phyloP scores from a whole-genome alignment of 2,888 invertebrate species.

The Branchellion lobata region DNA sequence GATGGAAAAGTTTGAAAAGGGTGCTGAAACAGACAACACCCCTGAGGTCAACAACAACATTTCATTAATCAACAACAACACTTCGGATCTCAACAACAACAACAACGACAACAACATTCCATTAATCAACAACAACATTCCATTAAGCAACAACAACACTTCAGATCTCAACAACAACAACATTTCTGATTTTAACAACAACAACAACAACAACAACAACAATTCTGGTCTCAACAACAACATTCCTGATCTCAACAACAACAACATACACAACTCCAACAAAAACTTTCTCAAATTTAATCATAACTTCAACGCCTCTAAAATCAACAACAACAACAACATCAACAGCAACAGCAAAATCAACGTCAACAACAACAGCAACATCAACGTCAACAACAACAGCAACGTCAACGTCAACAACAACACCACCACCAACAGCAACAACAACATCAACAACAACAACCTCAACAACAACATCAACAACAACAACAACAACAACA shows the following conservation, averaged over 20 bases:
- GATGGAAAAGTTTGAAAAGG: neutral
- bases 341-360: neutral
- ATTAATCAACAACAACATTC: constrained; percentile 2
- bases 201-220: too few relatives aligned
- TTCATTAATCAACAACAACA: neutral
- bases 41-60: neutral
- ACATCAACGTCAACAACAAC: neutral
- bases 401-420: neutral
- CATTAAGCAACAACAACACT: neutral
- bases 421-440: neutral
- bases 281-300: too few relatives aligned
- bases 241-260: neutral
- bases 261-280: too few relatives aligned
- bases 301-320: too few relatives aligned
- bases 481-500: constrained; percentile 17
- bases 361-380: neutral
- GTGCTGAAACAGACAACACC: neutral
- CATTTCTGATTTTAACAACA: too few relatives aligned
- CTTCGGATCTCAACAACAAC: neutral
- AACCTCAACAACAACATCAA: neutral
- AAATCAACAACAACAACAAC: neutral
- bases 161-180: too few relatives aligned
- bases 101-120: neutral
- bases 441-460: neutral
- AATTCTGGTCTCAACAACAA: too few relatives aligned